phyloP scores from a whole-genome alignment of 2,797 vertebrate genomes.

The Acridotheres tristis region DNA sequence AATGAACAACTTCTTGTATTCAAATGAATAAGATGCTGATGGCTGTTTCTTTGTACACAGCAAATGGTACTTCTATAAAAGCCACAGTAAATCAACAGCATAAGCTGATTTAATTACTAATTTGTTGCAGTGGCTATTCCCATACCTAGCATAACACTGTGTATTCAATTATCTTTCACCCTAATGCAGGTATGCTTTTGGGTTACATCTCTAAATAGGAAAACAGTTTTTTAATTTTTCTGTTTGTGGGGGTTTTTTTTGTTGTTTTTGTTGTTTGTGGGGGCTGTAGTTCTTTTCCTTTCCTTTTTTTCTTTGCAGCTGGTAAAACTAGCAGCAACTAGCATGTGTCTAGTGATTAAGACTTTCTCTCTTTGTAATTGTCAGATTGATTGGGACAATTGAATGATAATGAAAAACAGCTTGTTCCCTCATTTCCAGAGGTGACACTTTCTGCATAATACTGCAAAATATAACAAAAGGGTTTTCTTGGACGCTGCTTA shows the following conservation, averaged over 20 bases:
- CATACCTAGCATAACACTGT: slow-evolving; percentile 27
- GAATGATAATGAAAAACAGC: slow-evolving; percentile 76
- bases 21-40: slow-evolving; percentile 62
- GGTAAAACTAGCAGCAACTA: slow-evolving; percentile 64
- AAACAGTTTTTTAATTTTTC: background rate
- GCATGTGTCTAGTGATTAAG: slow-evolving; percentile 66
- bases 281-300: background rate
- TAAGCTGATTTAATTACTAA: slow-evolving; percentile 58
- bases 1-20: slow-evolving; percentile 62
- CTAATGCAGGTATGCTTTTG: slow-evolving; percentile 8
- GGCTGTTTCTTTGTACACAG: slow-evolving; percentile 55
- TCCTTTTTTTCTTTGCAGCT: slow-evolving; percentile 39
- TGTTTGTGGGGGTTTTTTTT: background rate
- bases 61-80: slow-evolving; percentile 61
- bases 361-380: slow-evolving; percentile 74
- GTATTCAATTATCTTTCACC: slow-evolving; percentile 47
- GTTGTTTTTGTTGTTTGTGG: background rate
- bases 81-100: slow-evolving; percentile 37
- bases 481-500: slow-evolving; percentile 73
- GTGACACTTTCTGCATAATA: slow-evolving; percentile 74
- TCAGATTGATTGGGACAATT: slow-evolving; percentile 75
- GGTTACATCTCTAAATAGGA: background rate
- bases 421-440: slow-evolving; percentile 72
- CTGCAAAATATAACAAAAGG: slow-evolving; percentile 73
- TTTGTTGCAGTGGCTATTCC: slow-evolving; percentile 45